Percentiles rank a stretch among this genome's conserved stretches.
Conservation (phyloP, 2,113 vertebrate genomes). For the Phocoena sinus region DNA sequence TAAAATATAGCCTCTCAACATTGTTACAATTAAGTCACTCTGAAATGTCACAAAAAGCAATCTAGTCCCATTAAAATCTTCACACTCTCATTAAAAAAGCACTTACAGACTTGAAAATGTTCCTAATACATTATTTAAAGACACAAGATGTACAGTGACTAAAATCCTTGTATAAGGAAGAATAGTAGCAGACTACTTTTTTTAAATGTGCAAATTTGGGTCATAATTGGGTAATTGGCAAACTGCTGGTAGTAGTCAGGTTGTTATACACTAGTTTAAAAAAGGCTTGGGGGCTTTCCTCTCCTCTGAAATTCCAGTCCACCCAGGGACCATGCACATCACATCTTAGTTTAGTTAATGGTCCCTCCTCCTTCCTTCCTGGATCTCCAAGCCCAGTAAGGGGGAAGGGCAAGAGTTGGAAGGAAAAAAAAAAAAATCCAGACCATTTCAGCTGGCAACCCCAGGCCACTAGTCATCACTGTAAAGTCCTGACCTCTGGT, state of each 20-base stretch:
- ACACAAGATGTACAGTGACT: slow-evolving; percentile 86
- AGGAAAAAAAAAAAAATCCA: not conserved
- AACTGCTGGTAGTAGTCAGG: slow-evolving; percentile 76
- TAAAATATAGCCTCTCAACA: slow-evolving; percentile 86
- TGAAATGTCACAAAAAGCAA: slow-evolving; percentile 90
- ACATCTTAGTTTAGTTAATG: not conserved
- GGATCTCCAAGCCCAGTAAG: not conserved
- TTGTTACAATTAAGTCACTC: slow-evolving; percentile 90
- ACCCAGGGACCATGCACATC: not conserved
- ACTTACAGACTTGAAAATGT: slow-evolving; percentile 88
- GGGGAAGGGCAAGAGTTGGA: not conserved
- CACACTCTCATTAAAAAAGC: slow-evolving; percentile 90
- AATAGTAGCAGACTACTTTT: slow-evolving; percentile 78
- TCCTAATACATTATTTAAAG: slow-evolving; percentile 92
- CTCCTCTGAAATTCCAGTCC: not conserved
- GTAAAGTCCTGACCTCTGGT: slow-evolving; percentile 38
- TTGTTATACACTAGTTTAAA: slow-evolving; percentile 40
- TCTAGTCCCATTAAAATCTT: slow-evolving; percentile 91
- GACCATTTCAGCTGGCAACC: not conserved
- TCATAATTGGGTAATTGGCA: slow-evolving; percentile 80
- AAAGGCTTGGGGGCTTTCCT: not conserved
- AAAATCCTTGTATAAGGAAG: slow-evolving; percentile 81
- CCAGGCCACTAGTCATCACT: not conserved
- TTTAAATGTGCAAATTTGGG: slow-evolving; percentile 74
- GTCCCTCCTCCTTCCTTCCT: not conserved